These are phyloP conservation scores for Dendrophyllia cribrosa DNA, from an alignment of 64 coral and sea anemone species.

Conservation along the genomic window DNA sequence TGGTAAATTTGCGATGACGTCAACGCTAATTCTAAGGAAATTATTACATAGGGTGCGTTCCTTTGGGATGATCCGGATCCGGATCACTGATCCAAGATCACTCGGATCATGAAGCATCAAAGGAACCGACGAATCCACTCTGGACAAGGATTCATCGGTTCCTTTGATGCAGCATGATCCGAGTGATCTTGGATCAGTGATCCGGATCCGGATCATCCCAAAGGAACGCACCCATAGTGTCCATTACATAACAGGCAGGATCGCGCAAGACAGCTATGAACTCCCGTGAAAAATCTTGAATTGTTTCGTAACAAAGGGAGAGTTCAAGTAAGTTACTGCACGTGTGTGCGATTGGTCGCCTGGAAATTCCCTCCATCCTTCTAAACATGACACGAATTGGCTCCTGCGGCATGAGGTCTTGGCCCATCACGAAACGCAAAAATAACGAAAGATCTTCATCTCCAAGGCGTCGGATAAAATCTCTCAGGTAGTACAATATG, in stretches of 20 bases:
- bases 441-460: neutral
- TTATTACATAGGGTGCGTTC: too few species aligned
- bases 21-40: too few species aligned
- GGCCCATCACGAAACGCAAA: neutral
- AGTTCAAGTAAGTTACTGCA: conserved; percentile 7
- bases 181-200: too few species aligned
- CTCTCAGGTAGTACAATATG: neutral
- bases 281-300: neutral
- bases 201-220: too few species aligned
- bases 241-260: neutral
- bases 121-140: too few species aligned
- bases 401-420: neutral
- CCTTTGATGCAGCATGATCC: too few species aligned
- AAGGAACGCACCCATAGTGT: too few species aligned
- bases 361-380: conserved; percentile 10
- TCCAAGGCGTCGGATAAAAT: conserved; percentile 15
- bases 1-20: too few species aligned
- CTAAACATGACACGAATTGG: conserved; percentile 18
- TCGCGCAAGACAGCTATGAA: neutral
- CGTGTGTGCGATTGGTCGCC: conserved; percentile 23
- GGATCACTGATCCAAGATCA: too few species aligned
- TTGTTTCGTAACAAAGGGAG: neutral
- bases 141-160: too few species aligned
- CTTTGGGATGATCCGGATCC: too few species aligned
- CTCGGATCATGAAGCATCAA: too few species aligned